Percentiles rank a stretch among this genome's conserved stretches.
phyloP scores from a whole-genome alignment of 2,797 vertebrate genomes.

The Sebastes diaconus region DNA sequence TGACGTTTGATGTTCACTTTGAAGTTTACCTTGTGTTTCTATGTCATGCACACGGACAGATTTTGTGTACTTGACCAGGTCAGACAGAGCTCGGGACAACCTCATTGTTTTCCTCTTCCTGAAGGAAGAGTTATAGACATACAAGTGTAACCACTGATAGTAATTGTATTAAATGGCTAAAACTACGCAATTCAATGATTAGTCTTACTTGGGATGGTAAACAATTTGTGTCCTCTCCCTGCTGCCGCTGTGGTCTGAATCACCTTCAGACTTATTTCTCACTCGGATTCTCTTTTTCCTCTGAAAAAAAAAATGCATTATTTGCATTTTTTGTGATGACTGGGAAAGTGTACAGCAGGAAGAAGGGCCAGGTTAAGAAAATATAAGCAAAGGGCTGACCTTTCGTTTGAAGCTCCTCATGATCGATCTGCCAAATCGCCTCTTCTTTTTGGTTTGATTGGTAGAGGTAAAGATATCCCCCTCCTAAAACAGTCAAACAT shows the following conservation, averaged over 20 bases:
- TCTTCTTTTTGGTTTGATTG: slow-evolving; percentile 81
- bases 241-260: slow-evolving; percentile 83
- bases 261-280: slow-evolving; percentile 86
- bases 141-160: background rate
- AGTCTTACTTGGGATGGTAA: slow-evolving; percentile 80
- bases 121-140: background rate
- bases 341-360: background rate
- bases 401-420: slow-evolving; percentile 92
- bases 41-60: slow-evolving; percentile 93
- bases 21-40: slow-evolving; percentile 87
- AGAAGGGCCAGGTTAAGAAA: background rate
- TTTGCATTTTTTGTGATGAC: background rate
- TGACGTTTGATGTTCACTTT: slow-evolving; percentile 61
- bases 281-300: slow-evolving; percentile 88
- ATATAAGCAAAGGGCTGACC: slow-evolving; percentile 69
- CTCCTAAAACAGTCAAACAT: slow-evolving; percentile 67
- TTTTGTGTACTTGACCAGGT: slow-evolving; percentile 96
- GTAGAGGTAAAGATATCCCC: slow-evolving; percentile 74
- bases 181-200: background rate
- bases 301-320: slow-evolving; percentile 45
- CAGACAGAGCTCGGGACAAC: slow-evolving; percentile 92
- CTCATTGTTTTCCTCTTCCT: slow-evolving; percentile 97
- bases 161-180: background rate
- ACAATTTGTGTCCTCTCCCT: slow-evolving; percentile 75
- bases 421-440: slow-evolving; percentile 79